These are phyloP conservation scores for Parazoanthus darwini DNA, from an alignment of 92 coral and sea anemone species.

Conservation along the genomic window DNA sequence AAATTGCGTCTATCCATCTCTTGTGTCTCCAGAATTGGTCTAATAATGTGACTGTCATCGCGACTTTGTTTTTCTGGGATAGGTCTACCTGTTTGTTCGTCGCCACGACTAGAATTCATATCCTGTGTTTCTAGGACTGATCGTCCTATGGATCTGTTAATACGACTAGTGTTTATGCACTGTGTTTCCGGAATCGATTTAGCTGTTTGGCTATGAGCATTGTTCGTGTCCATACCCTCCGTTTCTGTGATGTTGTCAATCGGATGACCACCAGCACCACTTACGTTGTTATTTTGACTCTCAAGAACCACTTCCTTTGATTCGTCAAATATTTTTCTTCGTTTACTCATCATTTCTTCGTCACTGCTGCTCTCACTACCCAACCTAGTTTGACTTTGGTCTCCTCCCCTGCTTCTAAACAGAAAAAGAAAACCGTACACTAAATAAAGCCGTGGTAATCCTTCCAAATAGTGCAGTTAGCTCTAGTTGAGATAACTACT, in stretches of 20 bases:
- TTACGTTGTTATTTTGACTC: not conserved
- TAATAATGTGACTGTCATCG: not conserved
- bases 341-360: slow-evolving; percentile 39
- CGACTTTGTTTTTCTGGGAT: slow-evolving; percentile 24
- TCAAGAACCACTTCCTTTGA: slow-evolving; percentile 13
- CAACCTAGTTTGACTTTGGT: not conserved
- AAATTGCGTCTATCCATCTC: not conserved
- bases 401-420: slow-evolving; percentile 5
- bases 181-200: slow-evolving; percentile 15
- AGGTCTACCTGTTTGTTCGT: not conserved
- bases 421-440: not conserved
- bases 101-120: not conserved
- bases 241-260: not conserved
- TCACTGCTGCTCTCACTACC: slow-evolving; percentile 39
- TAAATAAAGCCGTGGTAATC: not conserved
- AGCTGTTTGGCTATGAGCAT: not conserved
- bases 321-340: slow-evolving; percentile 22
- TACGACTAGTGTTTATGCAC: not conserved
- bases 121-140: slow-evolving; percentile 21
- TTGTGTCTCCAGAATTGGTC: not conserved
- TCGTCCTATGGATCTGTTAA: not conserved
- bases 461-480: not conserved
- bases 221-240: slow-evolving; percentile 6
- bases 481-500: not conserved
- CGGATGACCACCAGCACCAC: not conserved